phyloP scores from a whole-genome alignment of 2,113 vertebrate genomes.

The Corythornis cristatus region DNA sequence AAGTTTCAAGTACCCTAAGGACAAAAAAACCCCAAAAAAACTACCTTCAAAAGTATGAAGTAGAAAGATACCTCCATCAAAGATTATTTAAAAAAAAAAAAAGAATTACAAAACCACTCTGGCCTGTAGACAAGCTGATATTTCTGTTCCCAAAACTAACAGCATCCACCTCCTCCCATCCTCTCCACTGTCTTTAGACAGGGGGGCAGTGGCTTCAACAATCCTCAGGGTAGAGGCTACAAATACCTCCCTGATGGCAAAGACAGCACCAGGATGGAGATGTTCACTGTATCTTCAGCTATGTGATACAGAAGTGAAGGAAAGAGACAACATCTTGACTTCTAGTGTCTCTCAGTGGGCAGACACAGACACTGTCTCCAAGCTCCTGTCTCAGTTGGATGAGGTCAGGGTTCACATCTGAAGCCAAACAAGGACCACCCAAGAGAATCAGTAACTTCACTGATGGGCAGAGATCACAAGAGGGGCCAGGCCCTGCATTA shows the following conservation, averaged over 20 bases:
- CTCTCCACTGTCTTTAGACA: background rate
- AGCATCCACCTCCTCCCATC: background rate
- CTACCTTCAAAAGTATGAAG: background rate
- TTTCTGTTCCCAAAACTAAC: background rate
- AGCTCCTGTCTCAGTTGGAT: background rate
- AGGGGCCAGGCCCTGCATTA: background rate
- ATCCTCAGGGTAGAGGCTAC: rapidly evolving
- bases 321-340: background rate
- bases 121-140: background rate
- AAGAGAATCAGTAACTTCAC: background rate
- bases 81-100: background rate
- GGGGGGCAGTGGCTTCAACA: background rate
- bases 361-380: background rate
- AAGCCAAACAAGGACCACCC: background rate
- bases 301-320: background rate
- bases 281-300: background rate
- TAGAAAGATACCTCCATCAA: background rate
- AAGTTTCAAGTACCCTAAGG: background rate
- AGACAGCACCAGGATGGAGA: background rate
- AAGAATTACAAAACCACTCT: no score
- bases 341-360: background rate
- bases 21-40: background rate
- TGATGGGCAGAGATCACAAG: background rate
- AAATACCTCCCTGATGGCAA: background rate
- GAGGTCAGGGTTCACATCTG: background rate